A percentile compares a stretch with the other conserved stretches of the same genome.
Conservation (phyloP, 2,113 vertebrate genomes). For the Oncorhynchus nerka region DNA sequence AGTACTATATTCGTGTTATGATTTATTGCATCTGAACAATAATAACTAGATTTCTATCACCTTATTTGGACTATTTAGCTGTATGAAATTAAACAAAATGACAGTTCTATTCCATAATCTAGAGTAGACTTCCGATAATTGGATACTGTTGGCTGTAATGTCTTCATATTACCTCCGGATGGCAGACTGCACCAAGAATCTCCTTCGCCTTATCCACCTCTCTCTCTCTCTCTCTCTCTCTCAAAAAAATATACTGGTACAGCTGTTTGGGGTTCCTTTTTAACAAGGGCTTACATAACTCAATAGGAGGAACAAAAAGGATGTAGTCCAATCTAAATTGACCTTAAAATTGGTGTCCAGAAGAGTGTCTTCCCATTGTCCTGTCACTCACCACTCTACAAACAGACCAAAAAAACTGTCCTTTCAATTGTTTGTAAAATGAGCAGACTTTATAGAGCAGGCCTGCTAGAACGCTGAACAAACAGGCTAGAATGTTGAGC, state of each 20-base stretch:
- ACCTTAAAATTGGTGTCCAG: too few species aligned
- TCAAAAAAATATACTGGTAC: background rate
- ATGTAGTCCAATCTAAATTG: background rate
- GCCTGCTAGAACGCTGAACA: conserved; percentile 7
- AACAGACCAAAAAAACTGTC: background rate
- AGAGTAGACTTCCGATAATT: background rate
- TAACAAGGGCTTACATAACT: background rate
- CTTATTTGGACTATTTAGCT: too few species aligned
- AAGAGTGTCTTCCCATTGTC: background rate
- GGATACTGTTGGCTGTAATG: conserved; percentile 2
- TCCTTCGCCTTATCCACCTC: background rate
- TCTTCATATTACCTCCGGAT: conserved; percentile 21
- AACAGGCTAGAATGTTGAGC: background rate
- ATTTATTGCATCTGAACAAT: too few species aligned
- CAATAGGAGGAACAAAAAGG: background rate
- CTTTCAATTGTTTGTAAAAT: background rate
- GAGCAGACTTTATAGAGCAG: background rate
- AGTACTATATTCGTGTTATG: too few species aligned
- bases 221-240: background rate
- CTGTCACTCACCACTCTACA: background rate
- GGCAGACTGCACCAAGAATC: conserved; percentile 35
- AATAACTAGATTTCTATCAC: too few species aligned
- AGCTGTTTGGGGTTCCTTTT: background rate
- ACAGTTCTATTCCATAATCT: too few species aligned
- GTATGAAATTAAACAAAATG: too few species aligned